phyloP scores from a whole-genome alignment of 2,888 invertebrate genomes.

The Sarcophaga variegata region DNA sequence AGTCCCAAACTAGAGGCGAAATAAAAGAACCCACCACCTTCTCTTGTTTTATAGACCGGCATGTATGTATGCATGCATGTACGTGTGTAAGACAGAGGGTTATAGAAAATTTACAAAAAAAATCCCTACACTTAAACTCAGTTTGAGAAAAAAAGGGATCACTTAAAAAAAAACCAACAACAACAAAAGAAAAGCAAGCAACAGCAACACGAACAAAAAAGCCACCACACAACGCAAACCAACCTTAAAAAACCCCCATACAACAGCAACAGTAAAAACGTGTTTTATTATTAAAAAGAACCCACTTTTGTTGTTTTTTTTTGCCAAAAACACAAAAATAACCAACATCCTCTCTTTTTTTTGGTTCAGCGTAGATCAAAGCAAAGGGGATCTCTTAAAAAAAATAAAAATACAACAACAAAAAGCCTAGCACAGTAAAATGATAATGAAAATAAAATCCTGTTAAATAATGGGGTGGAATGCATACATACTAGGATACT shows the following conservation, averaged over 20 bases:
- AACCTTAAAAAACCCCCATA: conserved; percentile 68
- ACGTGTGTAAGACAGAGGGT: neutral
- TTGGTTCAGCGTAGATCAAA: neutral
- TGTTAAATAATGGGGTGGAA: conserved; percentile 67
- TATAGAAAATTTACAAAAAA: neutral
- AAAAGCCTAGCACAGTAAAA: neutral
- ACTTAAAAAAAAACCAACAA: neutral
- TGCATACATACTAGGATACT: neutral
- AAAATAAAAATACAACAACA: neutral
- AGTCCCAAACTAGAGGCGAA: neutral
- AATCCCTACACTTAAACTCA: neutral
- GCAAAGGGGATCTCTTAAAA: conserved; percentile 4
- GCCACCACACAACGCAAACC: conserved; percentile 41
- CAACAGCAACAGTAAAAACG: conserved; percentile 37
- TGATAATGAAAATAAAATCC: conserved; percentile 67
- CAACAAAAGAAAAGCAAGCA: neutral
- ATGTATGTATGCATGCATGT: neutral
- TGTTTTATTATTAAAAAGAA: conserved; percentile 70
- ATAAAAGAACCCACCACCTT: conserved; percentile 44
- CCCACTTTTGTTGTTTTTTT: conserved; percentile 63
- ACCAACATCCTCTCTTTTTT: neutral
- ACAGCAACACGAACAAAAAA: conserved; percentile 13
- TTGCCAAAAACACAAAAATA: neutral
- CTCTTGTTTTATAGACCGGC: neutral
- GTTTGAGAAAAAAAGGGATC: neutral